Evolutionary conservation across 2,113 vertebrate genomes (phyloP).

Genomic region (Hippocampus comes): DNA sequence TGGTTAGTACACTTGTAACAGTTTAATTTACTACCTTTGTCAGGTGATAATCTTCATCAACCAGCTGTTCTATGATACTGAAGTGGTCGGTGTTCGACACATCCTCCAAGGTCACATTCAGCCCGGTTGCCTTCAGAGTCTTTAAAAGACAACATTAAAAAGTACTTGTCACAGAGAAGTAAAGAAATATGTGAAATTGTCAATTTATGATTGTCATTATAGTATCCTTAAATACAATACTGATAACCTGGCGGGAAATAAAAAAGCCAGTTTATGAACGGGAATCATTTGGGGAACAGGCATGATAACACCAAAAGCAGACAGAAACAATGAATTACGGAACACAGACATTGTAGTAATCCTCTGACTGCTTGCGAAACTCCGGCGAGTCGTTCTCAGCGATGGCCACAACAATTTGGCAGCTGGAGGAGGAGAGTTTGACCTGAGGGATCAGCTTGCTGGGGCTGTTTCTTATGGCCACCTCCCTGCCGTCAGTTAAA

Average conservation of each 20-base stretch:
- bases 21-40: slow-evolving; percentile 61
- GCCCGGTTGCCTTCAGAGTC: slow-evolving; percentile 56
- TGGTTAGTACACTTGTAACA: not conserved
- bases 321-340: not conserved
- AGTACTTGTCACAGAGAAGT: not conserved
- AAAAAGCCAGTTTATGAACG: not conserved
- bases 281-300: not conserved
- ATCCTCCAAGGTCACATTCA: slow-evolving; percentile 70
- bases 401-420: slow-evolving; percentile 74
- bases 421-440: slow-evolving; percentile 38
- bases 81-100: slow-evolving; percentile 74
- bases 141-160: slow-evolving; percentile 37
- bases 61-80: slow-evolving; percentile 70
- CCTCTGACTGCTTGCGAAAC: slow-evolving; percentile 81
- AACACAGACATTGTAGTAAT: slow-evolving; percentile 78
- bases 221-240: not conserved
- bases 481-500: slow-evolving; percentile 74
- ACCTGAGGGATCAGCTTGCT: slow-evolving; percentile 60
- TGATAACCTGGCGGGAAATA: not conserved
- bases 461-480: slow-evolving; percentile 85
- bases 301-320: not conserved
- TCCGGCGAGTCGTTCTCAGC: slow-evolving; percentile 86
- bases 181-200: not conserved
- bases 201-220: not conserved
- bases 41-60: slow-evolving; percentile 67